Evolutionary conservation across 2,888 invertebrate genomes (phyloP), one percentile per base, ranked within the genome.

Genomic region (Agrotis clavis): DNA sequence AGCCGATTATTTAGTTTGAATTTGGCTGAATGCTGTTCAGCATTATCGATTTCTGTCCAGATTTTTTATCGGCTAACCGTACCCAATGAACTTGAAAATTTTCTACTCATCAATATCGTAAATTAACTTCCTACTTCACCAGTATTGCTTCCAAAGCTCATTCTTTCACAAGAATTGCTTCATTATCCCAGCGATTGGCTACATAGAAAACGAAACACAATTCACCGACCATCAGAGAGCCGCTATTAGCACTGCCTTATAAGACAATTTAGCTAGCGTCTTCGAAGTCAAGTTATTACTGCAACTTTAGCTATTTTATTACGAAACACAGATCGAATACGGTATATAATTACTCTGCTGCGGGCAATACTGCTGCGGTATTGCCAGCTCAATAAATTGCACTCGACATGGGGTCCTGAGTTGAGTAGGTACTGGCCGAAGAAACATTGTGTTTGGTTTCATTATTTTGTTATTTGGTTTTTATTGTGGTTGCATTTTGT

Each of bases 371-470:
- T 18, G 73, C 48, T 21, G 56, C 45, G 16, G 56, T 67, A 64
- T 72, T 79, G 76, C 67, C 71, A 77, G 56, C 50, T 57, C 60
- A 66, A 84, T 84, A 84, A 84, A 84, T 84, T 83, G 72, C 25
- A 47, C 85, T 47, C 84, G 64, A 74, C 84, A 63, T 82, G 84
- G 74, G 83, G 85, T 74, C 85, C 54, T 61, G 67, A 25, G 60
- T 4, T 11, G 41, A 41, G 41, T 41, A 41, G 11, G 30, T 63
- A 67, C 69, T 56, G 73, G n/a, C 41, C 54, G 75, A 77, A 77
- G 68, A 77, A 81, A 77, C 73, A 60, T 61, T 67, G n/a, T 4
- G 54, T 51, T 81, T 51, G 6, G 57, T 64, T 77, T 56, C 18
- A 67, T 66, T 50, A 56, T 65, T 74, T 67, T 25, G 30, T 65